phyloP scores from a whole-genome alignment of 2,797 vertebrate species.

The Spea hammondii region DNA sequence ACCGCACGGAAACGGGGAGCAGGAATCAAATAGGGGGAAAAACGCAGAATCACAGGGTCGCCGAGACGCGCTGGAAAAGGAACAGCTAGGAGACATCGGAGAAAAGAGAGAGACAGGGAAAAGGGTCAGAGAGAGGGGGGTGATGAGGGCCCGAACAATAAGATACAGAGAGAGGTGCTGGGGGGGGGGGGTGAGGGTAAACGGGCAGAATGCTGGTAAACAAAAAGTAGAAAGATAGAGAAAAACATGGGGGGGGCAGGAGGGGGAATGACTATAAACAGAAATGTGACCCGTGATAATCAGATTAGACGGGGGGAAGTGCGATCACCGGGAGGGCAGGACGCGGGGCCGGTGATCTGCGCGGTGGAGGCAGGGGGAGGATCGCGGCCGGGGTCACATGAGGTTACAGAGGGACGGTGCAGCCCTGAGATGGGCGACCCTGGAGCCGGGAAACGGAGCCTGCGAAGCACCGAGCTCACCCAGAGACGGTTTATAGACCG shows the following conservation, averaged over 20 bases:
- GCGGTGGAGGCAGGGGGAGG: background rate
- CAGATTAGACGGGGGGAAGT: no score
- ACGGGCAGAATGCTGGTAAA: no score
- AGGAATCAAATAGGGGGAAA: background rate
- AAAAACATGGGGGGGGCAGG: no score
- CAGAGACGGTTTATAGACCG: no score
- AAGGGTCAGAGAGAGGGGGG: background rate
- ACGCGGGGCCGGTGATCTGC: no score
- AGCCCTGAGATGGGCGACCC: background rate
- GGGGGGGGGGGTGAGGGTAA: background rate
- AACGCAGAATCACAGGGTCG: background rate
- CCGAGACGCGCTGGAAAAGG: no score
- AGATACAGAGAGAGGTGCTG: background rate
- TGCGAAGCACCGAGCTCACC: no score
- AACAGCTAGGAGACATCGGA: background rate
- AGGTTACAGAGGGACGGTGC: slow-evolving; percentile 3
- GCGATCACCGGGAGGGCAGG: background rate
- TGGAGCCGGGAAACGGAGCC: background rate
- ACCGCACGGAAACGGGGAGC: no score
- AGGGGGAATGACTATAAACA: no score
- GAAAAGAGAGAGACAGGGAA: no score
- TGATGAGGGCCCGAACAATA: background rate
- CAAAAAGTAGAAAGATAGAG: no score
- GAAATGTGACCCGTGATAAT: no score
- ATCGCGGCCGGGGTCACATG: slow-evolving; percentile 8